phyloP scores from a whole-genome alignment of 2,113 vertebrate genomes.

The Passer montanus region DNA sequence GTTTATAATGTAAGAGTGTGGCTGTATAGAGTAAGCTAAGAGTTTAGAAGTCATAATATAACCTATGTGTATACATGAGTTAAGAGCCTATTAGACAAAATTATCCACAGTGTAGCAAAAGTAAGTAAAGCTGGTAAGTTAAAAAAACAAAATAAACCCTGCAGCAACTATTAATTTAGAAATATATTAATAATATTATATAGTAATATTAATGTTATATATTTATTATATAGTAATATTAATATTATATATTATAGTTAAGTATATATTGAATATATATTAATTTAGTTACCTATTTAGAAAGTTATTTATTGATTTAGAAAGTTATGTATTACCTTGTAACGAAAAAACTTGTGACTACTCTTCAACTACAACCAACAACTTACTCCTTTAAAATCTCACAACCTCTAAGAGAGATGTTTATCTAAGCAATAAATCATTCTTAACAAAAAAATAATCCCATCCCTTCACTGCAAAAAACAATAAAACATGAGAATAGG shows the following conservation, averaged over 20 bases:
- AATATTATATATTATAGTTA: neutral
- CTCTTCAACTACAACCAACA: neutral
- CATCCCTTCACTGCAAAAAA: neutral
- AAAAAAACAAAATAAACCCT: neutral
- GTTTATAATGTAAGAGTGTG: neutral
- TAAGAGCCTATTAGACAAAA: neutral
- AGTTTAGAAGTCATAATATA: neutral
- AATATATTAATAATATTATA: neutral
- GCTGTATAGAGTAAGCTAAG: neutral
- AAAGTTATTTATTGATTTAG: neutral
- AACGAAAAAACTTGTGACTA: neutral
- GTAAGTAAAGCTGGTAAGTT: neutral
- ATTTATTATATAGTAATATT: neutral
- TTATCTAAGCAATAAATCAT: neutral
- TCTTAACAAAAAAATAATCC: neutral
- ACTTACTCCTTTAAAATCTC: neutral
- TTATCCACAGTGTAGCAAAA: neutral
- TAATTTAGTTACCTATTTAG: neutral
- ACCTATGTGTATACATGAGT: neutral
- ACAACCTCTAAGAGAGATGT: neutral
- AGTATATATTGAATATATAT: neutral
- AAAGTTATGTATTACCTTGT: neutral
- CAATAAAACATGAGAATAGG: neutral
- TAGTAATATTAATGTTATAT: too few relatives aligned
- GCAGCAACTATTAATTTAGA: neutral